Evolutionary conservation across 2,797 vertebrate genomes (phyloP), one percentile per base, ranked within the genome.

Genomic region (Balearica regulorum): DNA sequence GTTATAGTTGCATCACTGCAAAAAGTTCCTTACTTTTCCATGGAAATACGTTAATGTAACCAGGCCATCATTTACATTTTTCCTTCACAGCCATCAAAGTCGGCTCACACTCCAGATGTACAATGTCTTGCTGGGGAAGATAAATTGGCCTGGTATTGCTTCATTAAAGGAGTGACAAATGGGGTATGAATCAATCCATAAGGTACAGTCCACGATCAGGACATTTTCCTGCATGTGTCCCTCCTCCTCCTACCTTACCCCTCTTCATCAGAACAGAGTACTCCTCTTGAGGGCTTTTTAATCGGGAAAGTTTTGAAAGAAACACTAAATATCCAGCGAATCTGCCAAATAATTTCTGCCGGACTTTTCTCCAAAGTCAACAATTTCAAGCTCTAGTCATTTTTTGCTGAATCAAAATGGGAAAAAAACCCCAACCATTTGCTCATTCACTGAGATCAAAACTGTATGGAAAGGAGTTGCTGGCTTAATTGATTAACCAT

Each of bases 301-400:
- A 39, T 6, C 2, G 1, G 10, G 31, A 58, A 57, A 21, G 14
- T 57, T 64, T 89, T 87, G 82, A 89, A 95, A 91, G 31, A 80
- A 95, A 61, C 29, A 41, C 33, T 43, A 75, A 89, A 68, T 75
- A 81, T 24, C 29, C 57, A 69, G n/a, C 1, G 2, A 87, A 80
- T 64, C 41, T 49, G 37, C 37, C 17, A 43, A 66, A 70, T 70
- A 28, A 87, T 78, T 96, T 91, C 53, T 87, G 24, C 26, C n/a
- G n/a, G 57, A 68, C 43, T 87, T 79, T 95, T 17, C 55, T 81
- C 75, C 79, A 69, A 89, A 92, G 41, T 53, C 37, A 89, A 54
- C 7, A 77, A 43, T 55, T 78, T 83, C 31, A 90, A 70, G 15
- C 51, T 80, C 31, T 61, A 35, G 33, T 71, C 2, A 54, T 54